Conservation (phyloP, 2,113 vertebrate species). For the Orycteropus afer region DNA sequence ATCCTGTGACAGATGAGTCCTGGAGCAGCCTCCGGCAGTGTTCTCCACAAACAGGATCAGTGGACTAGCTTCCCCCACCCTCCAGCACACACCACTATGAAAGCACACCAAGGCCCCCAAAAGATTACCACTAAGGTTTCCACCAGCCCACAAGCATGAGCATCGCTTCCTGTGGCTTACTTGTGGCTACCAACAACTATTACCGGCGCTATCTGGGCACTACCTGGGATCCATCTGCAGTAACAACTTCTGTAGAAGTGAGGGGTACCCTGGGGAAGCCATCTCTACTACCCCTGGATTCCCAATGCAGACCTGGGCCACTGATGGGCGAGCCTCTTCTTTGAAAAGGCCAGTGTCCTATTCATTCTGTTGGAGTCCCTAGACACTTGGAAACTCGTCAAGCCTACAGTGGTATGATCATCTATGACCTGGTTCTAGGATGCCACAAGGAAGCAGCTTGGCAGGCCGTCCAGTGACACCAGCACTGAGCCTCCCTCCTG, state of each 20-base stretch:
- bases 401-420: constrained; percentile 84
- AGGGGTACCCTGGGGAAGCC: constrained; percentile 92
- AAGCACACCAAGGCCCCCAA: constrained; percentile 50
- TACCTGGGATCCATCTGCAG: constrained; percentile 95
- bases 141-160: constrained; percentile 69
- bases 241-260: constrained; percentile 94
- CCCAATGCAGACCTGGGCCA: constrained; percentile 95
- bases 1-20: not conserved
- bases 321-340: constrained; percentile 97
- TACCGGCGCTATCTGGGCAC: constrained; percentile 95
- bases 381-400: constrained; percentile 86
- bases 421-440: constrained; percentile 88
- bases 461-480: constrained; percentile 82
- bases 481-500: constrained; percentile 83
- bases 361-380: constrained; percentile 91
- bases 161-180: constrained; percentile 95
- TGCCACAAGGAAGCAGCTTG: constrained; percentile 84
- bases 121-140: constrained; percentile 72
- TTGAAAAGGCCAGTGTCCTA: constrained; percentile 89
- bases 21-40: constrained; percentile 71
- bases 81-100: constrained; percentile 63
- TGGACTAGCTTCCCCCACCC: constrained; percentile 85
- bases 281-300: constrained; percentile 94
- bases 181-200: constrained; percentile 95
- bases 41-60: constrained; percentile 87